These are phyloP conservation scores for Melanotaenia boesemani DNA, from an alignment of 2,797 vertebrate species.

Conservation along the genomic window DNA sequence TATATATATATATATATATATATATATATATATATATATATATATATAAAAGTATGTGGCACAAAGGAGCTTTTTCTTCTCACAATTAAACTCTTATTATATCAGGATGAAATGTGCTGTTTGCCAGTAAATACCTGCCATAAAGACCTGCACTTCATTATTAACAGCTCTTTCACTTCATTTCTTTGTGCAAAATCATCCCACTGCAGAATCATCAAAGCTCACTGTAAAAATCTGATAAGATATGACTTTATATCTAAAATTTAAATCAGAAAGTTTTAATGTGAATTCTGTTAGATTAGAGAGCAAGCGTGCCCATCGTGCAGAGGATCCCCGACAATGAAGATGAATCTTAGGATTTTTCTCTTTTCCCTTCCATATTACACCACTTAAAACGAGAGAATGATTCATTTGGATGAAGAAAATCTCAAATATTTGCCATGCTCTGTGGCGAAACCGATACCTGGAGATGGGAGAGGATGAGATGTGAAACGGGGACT, in stretches of 20 bases:
- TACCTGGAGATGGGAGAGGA: conserved; percentile 48
- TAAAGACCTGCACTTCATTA: conserved; percentile 28
- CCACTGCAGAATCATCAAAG: conserved; percentile 48
- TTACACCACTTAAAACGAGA: conserved; percentile 48
- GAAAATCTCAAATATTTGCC: conserved; percentile 58
- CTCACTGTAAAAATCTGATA: conserved; percentile 50
- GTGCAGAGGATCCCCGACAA: conserved; percentile 33
- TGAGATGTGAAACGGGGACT: conserved; percentile 49
- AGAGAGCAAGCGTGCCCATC: conserved; percentile 42
- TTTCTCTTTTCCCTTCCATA: conserved; percentile 8
- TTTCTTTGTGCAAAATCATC: neutral
- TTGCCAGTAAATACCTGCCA: conserved; percentile 13
- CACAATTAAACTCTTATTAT: conserved; percentile 39
- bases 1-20: too few species aligned
- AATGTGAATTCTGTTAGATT: conserved; percentile 38
- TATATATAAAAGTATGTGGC: neutral
- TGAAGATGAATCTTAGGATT: conserved; percentile 47
- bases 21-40: too few species aligned
- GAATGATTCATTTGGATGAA: conserved; percentile 28
- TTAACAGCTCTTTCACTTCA: conserved; percentile 35
- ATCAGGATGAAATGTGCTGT: conserved; percentile 39
- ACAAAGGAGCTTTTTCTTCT: conserved; percentile 21
- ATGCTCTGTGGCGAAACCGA: conserved; percentile 36
- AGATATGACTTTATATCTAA: conserved; percentile 37
- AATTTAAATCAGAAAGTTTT: conserved; percentile 61